These are phyloP conservation scores for Oryzias javanicus DNA, from an alignment of 2,113 vertebrate species.

Conservation along the genomic window DNA sequence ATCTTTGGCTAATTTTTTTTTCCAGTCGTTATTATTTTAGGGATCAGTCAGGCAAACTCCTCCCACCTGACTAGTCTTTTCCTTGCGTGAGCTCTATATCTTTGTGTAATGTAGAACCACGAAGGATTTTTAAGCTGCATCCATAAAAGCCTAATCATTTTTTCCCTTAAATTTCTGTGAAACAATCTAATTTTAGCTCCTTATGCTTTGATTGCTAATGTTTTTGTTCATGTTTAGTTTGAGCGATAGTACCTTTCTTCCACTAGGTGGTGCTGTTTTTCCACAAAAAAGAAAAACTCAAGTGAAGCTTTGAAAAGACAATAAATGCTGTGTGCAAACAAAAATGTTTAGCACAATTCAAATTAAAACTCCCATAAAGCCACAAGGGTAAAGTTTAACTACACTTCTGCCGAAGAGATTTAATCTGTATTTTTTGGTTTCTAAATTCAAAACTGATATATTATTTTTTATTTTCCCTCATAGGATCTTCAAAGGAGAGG, in stretches of 20 bases:
- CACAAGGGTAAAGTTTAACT: conserved; percentile 1
- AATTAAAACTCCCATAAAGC: neutral
- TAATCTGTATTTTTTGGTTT: neutral
- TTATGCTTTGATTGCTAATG: no score
- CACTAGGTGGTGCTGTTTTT: conserved; percentile 63
- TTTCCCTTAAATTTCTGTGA: no score
- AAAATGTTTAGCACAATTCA: neutral
- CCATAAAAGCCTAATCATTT: no score
- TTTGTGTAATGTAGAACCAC: no score
- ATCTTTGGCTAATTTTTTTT: no score
- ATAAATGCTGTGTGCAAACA: neutral
- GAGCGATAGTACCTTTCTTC: conserved; percentile 13
- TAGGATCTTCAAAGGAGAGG: conserved; percentile 66
- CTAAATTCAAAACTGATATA: conserved; percentile 10
- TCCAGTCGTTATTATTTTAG: no score
- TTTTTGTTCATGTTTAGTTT: neutral
- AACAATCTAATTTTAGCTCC: no score
- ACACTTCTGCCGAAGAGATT: neutral
- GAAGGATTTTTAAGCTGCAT: no score
- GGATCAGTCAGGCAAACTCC: no score
- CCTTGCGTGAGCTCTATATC: no score
- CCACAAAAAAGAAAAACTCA: conserved; percentile 18
- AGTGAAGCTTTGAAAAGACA: neutral
- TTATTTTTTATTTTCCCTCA: conserved; percentile 14
- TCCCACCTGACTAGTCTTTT: no score